Base-by-base conservation (phyloP, 2,888 invertebrate genomes). In the Lepidochitona cinerea region DNA sequence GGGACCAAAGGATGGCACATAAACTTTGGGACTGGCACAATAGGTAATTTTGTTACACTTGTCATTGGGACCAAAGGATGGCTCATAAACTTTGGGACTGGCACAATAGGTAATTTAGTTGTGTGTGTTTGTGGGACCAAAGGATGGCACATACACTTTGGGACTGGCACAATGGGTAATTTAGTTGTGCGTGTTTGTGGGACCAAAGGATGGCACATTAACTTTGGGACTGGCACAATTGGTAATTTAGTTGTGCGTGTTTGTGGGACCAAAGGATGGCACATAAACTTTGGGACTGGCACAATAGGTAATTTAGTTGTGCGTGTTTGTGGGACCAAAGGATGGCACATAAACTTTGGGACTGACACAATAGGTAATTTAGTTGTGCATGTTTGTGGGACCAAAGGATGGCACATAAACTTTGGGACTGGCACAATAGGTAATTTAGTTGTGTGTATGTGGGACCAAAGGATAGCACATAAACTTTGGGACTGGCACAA, bases 401-500 rank as follows among this genome's bases (percentile, higher is more conserved):
- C 18, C 41, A 12, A 41, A 9, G 18, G 9, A 41, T 41, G 18
- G 9, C 41, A 12, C 18, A 9, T 12, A 9, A 9, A 12, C 9
- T 41, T 9, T 9, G 18, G 41, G 41, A 41, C 41, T 12, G 41
- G 18, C 41, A 12, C 18, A 41, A n/a, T n/a, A n/a, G n/a, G n/a
- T n/a, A n/a, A n/a, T n/a, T n/a, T n/a, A n/a, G n/a, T n/a, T n/a
- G n/a, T 88, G 6, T 79, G 81, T 76, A 85, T 88, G 4, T 89
- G 88, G 88, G 89, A 89, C 64, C 82, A 84, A 59, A 80, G 89
- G 26, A 88, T 87, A 86, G 73, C 80, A 14, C 18, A 37, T 9
- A 86, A 87, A 74, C 79, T 88, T 1, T 89, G 89, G 89, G 89
- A 89, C 64, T 76, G 81, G 65, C 85, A 86, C 68, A 88, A 85